These are phyloP conservation scores for Gymnogyps californianus DNA, from an alignment of 2,113 vertebrate species.

Conservation along the genomic window DNA sequence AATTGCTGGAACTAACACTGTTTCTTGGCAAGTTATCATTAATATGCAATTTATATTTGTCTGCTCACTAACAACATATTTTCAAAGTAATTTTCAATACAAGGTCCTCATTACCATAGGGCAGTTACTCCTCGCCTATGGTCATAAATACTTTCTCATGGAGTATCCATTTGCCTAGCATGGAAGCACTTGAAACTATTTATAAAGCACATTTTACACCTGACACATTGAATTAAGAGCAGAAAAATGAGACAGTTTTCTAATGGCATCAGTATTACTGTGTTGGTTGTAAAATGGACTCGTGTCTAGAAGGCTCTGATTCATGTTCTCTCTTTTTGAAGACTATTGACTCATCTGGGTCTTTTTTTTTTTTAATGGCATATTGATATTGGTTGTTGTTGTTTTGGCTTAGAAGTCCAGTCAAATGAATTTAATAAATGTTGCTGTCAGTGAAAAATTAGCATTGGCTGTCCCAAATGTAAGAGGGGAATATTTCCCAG, in stretches of 20 bases:
- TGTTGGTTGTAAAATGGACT: neutral
- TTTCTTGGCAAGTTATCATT: neutral
- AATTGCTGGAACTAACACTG: neutral
- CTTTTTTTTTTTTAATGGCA: neutral
- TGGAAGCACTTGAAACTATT: constrained; percentile 25
- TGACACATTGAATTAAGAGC: constrained; percentile 39
- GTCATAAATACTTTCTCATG: neutral
- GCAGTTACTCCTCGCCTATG: neutral
- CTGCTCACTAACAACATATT: neutral
- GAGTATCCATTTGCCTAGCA: neutral
- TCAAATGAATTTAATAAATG: constrained; percentile 48
- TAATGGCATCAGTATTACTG: constrained; percentile 7
- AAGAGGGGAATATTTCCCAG: neutral
- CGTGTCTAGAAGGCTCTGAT: constrained; percentile 13
- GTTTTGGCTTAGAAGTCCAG: neutral
- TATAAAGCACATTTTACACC: constrained; percentile 42
- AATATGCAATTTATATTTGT: neutral
- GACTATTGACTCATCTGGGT: constrained; percentile 20
- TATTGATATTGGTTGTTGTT: constrained; percentile 26
- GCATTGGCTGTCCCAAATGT: constrained; percentile 36
- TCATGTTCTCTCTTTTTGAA: constrained; percentile 5
- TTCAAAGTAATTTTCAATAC: neutral
- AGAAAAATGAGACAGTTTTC: constrained; percentile 47
- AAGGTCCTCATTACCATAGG: neutral
- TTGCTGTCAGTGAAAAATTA: constrained; percentile 45